These are phyloP conservation scores for Erebia palarica DNA, from an alignment of 2,888 invertebrate species.

Conservation along the genomic window DNA sequence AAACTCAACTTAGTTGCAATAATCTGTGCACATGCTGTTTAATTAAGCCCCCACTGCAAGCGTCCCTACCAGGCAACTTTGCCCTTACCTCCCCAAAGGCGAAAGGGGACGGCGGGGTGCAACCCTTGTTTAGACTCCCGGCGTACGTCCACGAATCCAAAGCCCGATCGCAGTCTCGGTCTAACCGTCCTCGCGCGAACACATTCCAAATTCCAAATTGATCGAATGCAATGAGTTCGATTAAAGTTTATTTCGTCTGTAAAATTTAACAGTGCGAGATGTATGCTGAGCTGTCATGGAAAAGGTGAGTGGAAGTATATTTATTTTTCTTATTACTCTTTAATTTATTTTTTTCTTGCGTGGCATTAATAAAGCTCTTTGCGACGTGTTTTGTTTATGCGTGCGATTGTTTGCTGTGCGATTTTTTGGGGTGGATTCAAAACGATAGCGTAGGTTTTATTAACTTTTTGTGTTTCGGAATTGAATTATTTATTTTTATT, in stretches of 20 bases:
- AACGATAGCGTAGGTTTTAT: constrained; percentile 1
- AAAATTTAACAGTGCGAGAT: constrained; percentile 36
- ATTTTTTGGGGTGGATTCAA: constrained; percentile 27
- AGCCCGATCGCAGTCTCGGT: constrained; percentile 32
- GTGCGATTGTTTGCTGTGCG: constrained; percentile 35
- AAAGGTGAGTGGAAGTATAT: constrained; percentile 36
- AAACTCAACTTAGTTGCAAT: constrained; percentile 24
- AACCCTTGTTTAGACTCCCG: constrained; percentile 29
- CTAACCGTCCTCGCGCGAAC: constrained; percentile 28
- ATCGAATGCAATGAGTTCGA: constrained; percentile 36
- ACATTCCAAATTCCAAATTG: background rate
- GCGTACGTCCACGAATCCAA: background rate
- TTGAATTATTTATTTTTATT: background rate
- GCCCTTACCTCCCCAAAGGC: constrained; percentile 31
- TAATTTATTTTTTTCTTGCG: constrained; percentile 27
- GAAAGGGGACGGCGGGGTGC: constrained; percentile 30
- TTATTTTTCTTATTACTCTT: constrained; percentile 14
- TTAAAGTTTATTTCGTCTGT: constrained; percentile 38
- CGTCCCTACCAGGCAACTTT: constrained; percentile 30
- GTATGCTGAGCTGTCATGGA: constrained; percentile 26
- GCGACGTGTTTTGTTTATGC: constrained; percentile 33
- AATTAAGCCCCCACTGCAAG: constrained; percentile 37
- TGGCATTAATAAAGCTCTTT: constrained; percentile 26
- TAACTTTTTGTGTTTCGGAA: background rate
- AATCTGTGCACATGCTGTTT: constrained; percentile 33